phyloP scores from a whole-genome alignment of 2,113 vertebrate species.

The Istiophorus platypterus region DNA sequence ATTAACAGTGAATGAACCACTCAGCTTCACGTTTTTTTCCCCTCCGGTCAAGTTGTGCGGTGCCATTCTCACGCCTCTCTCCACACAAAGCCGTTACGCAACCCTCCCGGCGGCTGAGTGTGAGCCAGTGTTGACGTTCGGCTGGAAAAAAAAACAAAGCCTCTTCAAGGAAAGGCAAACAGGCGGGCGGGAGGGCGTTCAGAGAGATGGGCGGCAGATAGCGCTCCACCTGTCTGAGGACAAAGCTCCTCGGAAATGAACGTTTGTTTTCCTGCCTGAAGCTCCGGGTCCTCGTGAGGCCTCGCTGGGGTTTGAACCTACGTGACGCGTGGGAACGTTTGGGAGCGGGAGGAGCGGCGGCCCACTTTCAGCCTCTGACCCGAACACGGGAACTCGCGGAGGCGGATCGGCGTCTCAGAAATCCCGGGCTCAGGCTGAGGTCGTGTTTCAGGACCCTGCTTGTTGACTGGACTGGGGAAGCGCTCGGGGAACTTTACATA shows the following conservation, averaged over 20 bases:
- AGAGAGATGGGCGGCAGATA: slow-evolving; percentile 41
- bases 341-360: slow-evolving; percentile 9
- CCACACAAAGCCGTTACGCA: slow-evolving; percentile 17
- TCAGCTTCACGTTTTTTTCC: background rate
- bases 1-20: background rate
- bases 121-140: slow-evolving; percentile 17
- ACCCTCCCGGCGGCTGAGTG: slow-evolving; percentile 1
- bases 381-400: background rate
- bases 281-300: background rate
- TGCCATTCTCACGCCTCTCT: slow-evolving; percentile 38
- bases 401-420: slow-evolving; percentile 19
- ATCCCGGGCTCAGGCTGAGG: slow-evolving; percentile 17
- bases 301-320: background rate
- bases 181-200: slow-evolving; percentile 13
- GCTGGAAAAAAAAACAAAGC: slow-evolving; percentile 18
- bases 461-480: slow-evolving; percentile 15
- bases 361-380: slow-evolving; percentile 34
- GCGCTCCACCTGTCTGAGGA: slow-evolving; percentile 45
- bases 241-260: slow-evolving; percentile 18
- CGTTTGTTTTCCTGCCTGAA: slow-evolving; percentile 58
- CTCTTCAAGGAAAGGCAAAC: slow-evolving; percentile 32
- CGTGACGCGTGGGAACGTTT: slow-evolving; percentile 44
- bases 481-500: too few species aligned
- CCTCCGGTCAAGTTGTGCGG: background rate
- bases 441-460: slow-evolving; percentile 41